These are phyloP conservation scores for Sebastes hubbsi DNA, from an alignment of 2,797 vertebrate genomes.

Conservation along the genomic window DNA sequence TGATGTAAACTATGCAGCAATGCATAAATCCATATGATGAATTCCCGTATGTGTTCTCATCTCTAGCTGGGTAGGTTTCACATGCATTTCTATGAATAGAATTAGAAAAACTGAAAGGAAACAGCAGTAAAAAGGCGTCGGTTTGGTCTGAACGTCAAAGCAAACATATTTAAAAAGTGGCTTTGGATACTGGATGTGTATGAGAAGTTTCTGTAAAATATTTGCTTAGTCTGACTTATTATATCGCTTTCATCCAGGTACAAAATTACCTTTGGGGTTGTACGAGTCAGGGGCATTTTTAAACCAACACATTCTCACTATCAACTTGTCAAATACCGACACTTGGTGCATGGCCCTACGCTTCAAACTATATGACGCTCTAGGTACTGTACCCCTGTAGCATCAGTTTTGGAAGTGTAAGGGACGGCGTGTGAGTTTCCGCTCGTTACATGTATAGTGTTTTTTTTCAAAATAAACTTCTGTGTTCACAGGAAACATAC, in stretches of 20 bases:
- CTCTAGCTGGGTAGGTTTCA: not conserved
- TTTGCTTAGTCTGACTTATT: not conserved
- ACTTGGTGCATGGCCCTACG: too few species aligned
- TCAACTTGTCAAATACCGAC: too few species aligned
- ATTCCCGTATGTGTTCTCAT: conserved; percentile 6
- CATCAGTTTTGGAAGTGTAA: too few species aligned
- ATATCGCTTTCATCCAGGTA: not conserved
- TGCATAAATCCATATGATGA: conserved; percentile 14
- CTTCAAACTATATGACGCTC: too few species aligned
- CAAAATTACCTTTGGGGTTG: not conserved
- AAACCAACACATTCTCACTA: too few species aligned
- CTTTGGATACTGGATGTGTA: not conserved
- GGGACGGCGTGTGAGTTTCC: too few species aligned
- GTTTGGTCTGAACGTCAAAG: not conserved
- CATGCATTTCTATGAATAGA: not conserved
- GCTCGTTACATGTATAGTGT: too few species aligned
- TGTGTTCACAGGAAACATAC: too few species aligned
- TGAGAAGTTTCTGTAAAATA: not conserved
- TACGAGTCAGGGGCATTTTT: not conserved
- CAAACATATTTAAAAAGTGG: not conserved
- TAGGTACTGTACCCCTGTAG: too few species aligned
- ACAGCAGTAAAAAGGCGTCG: not conserved
- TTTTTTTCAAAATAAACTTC: too few species aligned
- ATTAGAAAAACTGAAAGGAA: not conserved
- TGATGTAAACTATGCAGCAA: conserved; percentile 6